phyloP scores from a whole-genome alignment of 2,888 invertebrate genomes.

The Busseola fusca region DNA sequence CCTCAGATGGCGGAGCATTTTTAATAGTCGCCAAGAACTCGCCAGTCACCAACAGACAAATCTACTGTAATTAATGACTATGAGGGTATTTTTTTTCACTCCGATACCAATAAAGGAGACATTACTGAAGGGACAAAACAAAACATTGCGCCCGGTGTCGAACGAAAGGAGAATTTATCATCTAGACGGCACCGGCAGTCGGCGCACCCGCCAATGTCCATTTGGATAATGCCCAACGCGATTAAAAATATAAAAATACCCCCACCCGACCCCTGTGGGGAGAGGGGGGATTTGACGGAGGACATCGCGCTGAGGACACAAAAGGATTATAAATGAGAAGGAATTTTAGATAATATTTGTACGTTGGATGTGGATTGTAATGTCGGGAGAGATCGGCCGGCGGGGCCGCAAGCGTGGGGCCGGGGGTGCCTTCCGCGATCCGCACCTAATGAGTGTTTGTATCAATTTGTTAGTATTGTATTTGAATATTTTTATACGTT shows the following conservation, averaged over 20 bases:
- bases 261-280: slow-evolving; percentile 74
- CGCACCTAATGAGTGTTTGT: slow-evolving; percentile 88
- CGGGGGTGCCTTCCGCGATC: slow-evolving; percentile 81
- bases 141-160: slow-evolving; percentile 84
- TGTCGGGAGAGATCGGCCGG: slow-evolving; percentile 81
- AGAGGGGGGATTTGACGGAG: slow-evolving; percentile 84
- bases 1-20: slow-evolving; percentile 80
- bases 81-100: slow-evolving; percentile 79
- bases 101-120: slow-evolving; percentile 84
- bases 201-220: slow-evolving; percentile 88
- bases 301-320: slow-evolving; percentile 89
- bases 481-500: slow-evolving; percentile 88
- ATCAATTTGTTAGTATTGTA: slow-evolving; percentile 90
- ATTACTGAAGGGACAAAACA: slow-evolving; percentile 85
- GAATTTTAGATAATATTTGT: slow-evolving; percentile 90
- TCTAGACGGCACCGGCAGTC: slow-evolving; percentile 86
- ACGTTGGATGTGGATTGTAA: slow-evolving; percentile 89
- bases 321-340: slow-evolving; percentile 90
- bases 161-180: slow-evolving; percentile 89
- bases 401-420: slow-evolving; percentile 69
- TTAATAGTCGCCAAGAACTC: slow-evolving; percentile 84
- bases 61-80: slow-evolving; percentile 87
- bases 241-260: slow-evolving; percentile 90
- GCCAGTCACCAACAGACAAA: slow-evolving; percentile 86
- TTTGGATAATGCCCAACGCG: slow-evolving; percentile 89